phyloP scores from a whole-genome alignment of 37 sponge, comb jelly and placozoan genomes.

The Diacarnus erythraeanus region DNA sequence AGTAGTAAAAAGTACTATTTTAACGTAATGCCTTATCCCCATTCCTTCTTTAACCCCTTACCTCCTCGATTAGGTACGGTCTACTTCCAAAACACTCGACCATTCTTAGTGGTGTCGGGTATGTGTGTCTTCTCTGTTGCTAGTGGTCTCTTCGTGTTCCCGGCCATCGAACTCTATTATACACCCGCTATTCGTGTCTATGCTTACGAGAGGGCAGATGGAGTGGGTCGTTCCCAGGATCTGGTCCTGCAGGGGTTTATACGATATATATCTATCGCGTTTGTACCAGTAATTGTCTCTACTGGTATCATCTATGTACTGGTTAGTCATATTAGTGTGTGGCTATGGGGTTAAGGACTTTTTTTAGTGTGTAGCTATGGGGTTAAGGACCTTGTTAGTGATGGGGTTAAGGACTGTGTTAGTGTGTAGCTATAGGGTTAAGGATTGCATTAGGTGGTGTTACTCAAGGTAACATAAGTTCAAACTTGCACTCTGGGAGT shows the following conservation, averaged over 20 bases:
- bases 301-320: slow-evolving; percentile 73
- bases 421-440: too few species aligned
- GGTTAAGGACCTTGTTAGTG: too few species aligned
- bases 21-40: not conserved
- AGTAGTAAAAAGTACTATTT: too few species aligned
- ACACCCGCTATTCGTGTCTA: slow-evolving; percentile 67
- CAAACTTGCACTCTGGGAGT: too few species aligned
- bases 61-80: slow-evolving; percentile 58
- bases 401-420: too few species aligned
- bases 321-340: slow-evolving; percentile 36
- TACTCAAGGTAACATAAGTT: too few species aligned
- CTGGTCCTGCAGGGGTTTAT: slow-evolving; percentile 85
- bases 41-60: not conserved
- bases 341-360: too few species aligned
- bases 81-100: slow-evolving; percentile 48
- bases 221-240: slow-evolving; percentile 68
- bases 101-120: slow-evolving; percentile 80
- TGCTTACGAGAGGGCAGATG: slow-evolving; percentile 68
- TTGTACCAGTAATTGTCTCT: slow-evolving; percentile 69
- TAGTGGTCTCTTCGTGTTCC: slow-evolving; percentile 94
- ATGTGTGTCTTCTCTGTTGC: slow-evolving; percentile 93
- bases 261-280: slow-evolving; percentile 48
- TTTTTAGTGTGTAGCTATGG: too few species aligned
- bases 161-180: slow-evolving; percentile 74
- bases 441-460: too few species aligned